phyloP scores from a whole-genome alignment of 2,113 vertebrate species.

The Clarias batrachus region DNA sequence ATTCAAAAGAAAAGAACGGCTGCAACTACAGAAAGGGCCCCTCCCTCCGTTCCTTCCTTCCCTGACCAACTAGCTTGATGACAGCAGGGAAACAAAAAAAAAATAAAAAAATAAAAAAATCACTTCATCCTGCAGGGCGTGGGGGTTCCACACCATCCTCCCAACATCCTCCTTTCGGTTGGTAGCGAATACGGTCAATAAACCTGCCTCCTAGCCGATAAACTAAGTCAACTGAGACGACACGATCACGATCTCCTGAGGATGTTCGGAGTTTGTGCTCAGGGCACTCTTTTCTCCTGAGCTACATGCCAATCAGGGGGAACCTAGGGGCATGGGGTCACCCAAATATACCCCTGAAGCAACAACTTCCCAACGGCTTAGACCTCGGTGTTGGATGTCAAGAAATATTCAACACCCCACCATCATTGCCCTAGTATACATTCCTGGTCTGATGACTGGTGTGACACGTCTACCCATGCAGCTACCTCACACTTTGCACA shows the following conservation, averaged over 20 bases:
- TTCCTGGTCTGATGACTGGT: conserved; percentile 1
- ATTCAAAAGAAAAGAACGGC: not conserved
- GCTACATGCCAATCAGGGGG: not conserved
- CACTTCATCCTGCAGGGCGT: conserved; percentile 46
- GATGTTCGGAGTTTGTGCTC: conserved; percentile 57
- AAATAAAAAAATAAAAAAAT: conserved; percentile 1
- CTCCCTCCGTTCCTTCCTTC: conserved; percentile 51
- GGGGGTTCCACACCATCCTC: conserved; percentile 1
- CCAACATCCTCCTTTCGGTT: conserved; percentile 11
- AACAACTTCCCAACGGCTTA: not conserved
- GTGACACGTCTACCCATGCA: not conserved
- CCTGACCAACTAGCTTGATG: conserved; percentile 53
- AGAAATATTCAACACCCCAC: not conserved
- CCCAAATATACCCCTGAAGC: not conserved
- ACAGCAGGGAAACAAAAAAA: conserved; percentile 28
- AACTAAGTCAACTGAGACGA: not conserved
- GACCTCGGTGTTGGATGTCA: conserved; percentile 5
- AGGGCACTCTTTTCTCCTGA: conserved; percentile 56
- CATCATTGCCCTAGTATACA: not conserved
- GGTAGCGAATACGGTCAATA: conserved; percentile 1
- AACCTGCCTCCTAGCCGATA: not conserved
- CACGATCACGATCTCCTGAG: not conserved
- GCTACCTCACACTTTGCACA: not conserved
- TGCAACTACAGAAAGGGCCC: not conserved
- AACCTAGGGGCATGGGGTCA: not conserved